phyloP scores from a whole-genome alignment of 2,888 invertebrate genomes.

The Laothoe populi region DNA sequence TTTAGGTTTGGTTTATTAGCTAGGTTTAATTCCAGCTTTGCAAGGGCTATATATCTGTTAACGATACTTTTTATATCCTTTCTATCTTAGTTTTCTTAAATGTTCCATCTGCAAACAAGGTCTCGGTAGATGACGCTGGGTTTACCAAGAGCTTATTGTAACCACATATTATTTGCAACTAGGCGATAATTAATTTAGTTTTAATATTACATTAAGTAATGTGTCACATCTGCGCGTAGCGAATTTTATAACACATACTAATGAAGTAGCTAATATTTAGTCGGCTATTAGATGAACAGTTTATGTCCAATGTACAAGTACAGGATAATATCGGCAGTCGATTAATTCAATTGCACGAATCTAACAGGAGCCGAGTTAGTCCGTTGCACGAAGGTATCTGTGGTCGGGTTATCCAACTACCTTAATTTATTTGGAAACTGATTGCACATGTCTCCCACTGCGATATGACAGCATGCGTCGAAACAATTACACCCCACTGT shows the following conservation, averaged over 20 bases:
- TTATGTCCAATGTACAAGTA: not conserved
- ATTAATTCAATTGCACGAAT: not conserved
- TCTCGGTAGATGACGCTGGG: not conserved
- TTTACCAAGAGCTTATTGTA: not conserved
- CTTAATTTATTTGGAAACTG: not conserved
- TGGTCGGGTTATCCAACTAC: not conserved
- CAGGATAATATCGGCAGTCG: not conserved
- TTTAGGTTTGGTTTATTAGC: no score
- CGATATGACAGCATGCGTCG: no score
- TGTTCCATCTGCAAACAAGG: not conserved
- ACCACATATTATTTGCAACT: not conserved
- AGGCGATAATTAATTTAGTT: not conserved
- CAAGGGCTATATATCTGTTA: not conserved
- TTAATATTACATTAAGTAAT: not conserved
- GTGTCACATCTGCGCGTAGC: not conserved
- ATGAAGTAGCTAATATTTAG: conserved; percentile 2
- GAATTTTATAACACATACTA: not conserved
- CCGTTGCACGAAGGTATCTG: not conserved
- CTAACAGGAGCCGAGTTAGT: not conserved
- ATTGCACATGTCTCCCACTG: no score
- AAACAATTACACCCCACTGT: no score
- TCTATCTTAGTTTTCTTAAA: not conserved
- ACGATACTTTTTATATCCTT: not conserved
- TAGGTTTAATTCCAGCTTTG: not conserved
- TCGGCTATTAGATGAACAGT: not conserved